Conservation (phyloP, 2,113 vertebrate species). For the Albula glossodonta region DNA sequence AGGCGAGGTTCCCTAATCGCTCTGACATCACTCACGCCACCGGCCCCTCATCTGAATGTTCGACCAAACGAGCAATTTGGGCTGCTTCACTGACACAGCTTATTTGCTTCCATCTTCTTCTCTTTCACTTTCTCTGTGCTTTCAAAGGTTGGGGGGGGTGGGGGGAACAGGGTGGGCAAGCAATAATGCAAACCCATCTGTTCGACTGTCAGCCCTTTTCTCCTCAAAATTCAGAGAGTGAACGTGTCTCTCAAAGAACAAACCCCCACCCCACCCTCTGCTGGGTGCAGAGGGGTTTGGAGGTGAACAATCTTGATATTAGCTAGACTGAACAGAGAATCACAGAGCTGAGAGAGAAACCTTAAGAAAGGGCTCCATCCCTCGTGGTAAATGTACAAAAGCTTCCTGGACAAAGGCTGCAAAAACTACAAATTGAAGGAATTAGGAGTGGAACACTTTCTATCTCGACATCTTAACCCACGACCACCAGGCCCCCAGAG, state of each 20-base stretch:
- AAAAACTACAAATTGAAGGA: constrained; percentile 58
- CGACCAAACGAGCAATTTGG: constrained; percentile 68
- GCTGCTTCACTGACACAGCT: constrained; percentile 68
- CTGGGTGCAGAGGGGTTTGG: constrained; percentile 37
- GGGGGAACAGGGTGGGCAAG: constrained; percentile 39
- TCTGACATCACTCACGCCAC: constrained; percentile 59
- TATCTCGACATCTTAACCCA: constrained; percentile 42
- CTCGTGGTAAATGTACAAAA: constrained; percentile 52
- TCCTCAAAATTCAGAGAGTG: constrained; percentile 60
- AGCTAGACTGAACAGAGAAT: constrained; percentile 44
- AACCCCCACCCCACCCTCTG: constrained; percentile 33
- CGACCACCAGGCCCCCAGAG: constrained; percentile 38
- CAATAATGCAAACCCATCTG: constrained; percentile 70
- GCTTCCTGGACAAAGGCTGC: constrained; percentile 51
- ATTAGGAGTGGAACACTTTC: constrained; percentile 48
- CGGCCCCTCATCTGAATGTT: constrained; percentile 66
- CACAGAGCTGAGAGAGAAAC: constrained; percentile 23
- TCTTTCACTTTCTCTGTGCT: constrained; percentile 49
- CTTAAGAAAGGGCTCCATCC: constrained; percentile 53
- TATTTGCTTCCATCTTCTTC: constrained; percentile 60
- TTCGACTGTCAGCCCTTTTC: constrained; percentile 70
- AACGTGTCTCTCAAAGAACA: constrained; percentile 60
- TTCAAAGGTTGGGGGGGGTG: constrained; percentile 55
- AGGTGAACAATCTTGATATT: constrained; percentile 54
- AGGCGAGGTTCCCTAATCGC: constrained; percentile 61